Evolutionary conservation across 2,797 vertebrate genomes (phyloP).

Genomic region (Trachurus trachurus): DNA sequence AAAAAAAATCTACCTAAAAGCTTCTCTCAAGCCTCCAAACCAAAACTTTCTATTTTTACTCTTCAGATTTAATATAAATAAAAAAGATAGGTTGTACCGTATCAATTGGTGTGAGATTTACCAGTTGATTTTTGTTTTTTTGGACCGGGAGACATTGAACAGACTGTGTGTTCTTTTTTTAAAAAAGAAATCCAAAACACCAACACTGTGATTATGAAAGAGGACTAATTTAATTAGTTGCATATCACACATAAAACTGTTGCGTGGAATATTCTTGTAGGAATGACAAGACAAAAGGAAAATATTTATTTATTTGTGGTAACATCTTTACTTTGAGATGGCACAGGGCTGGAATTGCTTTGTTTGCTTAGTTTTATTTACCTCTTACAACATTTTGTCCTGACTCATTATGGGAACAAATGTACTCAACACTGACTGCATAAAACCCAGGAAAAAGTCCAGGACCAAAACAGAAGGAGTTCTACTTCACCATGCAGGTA

Average conservation of each 20-base stretch:
- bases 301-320: conserved; percentile 45
- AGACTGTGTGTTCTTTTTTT: neutral
- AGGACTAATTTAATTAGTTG: neutral
- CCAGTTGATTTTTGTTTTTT: neutral
- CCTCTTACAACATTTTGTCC: conserved; percentile 73
- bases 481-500: conserved; percentile 51
- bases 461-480: conserved; percentile 4
- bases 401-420: conserved; percentile 48
- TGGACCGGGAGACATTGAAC: neutral
- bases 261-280: neutral
- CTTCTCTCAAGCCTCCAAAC: neutral
- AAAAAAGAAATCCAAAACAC: neutral
- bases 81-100: neutral
- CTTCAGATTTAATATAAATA: neutral
- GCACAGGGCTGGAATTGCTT: conserved; percentile 34
- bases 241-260: neutral
- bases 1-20: neutral
- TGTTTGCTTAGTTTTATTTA: conserved; percentile 75
- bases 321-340: conserved; percentile 41
- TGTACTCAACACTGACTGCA: neutral
- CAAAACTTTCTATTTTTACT: neutral
- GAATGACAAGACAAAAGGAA: neutral
- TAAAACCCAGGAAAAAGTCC: conserved; percentile 17
- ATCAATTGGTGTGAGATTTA: neutral
- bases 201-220: neutral